These are phyloP conservation scores for Acanthaster planci DNA, from an alignment of 35 echinoderm and acorn worm genomes.

Conservation along the genomic window DNA sequence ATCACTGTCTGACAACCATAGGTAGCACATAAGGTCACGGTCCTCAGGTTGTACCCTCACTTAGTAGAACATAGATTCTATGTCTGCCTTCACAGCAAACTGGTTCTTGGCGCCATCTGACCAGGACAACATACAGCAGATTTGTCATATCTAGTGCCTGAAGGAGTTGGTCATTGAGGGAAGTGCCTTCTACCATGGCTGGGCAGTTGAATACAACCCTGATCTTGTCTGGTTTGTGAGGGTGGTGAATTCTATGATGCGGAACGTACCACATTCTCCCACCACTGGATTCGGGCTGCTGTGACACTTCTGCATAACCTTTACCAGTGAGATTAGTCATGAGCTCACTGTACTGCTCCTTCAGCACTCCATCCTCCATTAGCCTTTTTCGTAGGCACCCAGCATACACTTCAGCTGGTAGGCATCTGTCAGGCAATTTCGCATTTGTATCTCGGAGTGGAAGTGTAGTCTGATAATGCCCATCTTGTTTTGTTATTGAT, in stretches of 20 bases:
- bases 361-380: slow-evolving; percentile 29
- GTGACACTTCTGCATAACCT: slow-evolving; percentile 11
- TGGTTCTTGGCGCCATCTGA: slow-evolving; percentile 25
- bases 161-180: slow-evolving; percentile 38
- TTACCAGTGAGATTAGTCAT: not conserved
- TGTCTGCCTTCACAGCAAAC: slow-evolving; percentile 40
- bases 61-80: slow-evolving; percentile 43
- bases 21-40: slow-evolving; percentile 44
- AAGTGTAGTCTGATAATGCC: not conserved
- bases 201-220: slow-evolving; percentile 76
- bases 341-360: slow-evolving; percentile 25
- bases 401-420: not conserved
- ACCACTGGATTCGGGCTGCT: slow-evolving; percentile 28
- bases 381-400: not conserved
- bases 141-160: slow-evolving; percentile 62
- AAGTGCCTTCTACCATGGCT: slow-evolving; percentile 15
- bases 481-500: not conserved
- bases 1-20: slow-evolving; percentile 47
- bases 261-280: slow-evolving; percentile 60
- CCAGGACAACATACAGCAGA: slow-evolving; percentile 39
- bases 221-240: slow-evolving; percentile 62
- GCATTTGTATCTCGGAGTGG: not conserved
- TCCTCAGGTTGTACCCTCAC: slow-evolving; percentile 30
- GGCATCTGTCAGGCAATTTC: not conserved
- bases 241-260: slow-evolving; percentile 61